Conservation (phyloP, 1,140 invertebrate species). For the Aphis craccivora region DNA sequence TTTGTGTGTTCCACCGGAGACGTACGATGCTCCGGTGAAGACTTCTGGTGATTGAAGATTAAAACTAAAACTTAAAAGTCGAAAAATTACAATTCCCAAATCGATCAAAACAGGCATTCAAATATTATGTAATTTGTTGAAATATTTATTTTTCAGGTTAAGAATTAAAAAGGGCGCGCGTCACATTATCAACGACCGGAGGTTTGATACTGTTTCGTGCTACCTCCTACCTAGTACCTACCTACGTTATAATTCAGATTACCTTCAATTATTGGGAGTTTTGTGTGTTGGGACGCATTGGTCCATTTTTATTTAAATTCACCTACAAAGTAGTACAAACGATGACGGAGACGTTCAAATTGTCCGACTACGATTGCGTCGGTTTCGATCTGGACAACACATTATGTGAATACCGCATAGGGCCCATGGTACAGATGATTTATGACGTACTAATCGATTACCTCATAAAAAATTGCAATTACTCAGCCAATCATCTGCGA, state of each 20-base stretch:
- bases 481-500: slow-evolving; percentile 67
- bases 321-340: not conserved
- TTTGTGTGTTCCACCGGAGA: not conserved
- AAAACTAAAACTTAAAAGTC: not conserved
- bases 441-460: slow-evolving; percentile 72
- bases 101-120: too few relatives aligned
- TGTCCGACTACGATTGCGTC: slow-evolving; percentile 75
- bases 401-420: slow-evolving; percentile 73
- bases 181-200: not conserved
- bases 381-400: slow-evolving; percentile 86
- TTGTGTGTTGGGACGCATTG: not conserved
- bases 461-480: slow-evolving; percentile 72
- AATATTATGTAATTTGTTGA: not conserved
- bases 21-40: not conserved
- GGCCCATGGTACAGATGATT: slow-evolving; percentile 70
- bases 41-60: not conserved
- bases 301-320: not conserved
- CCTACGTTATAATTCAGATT: not conserved
- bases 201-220: not conserved
- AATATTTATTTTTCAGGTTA: not conserved
- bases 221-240: too few relatives aligned
- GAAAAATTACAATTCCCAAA: not conserved
- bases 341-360: slow-evolving; percentile 63
- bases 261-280: not conserved
- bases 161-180: not conserved